phyloP scores from a whole-genome alignment of 2,113 vertebrate genomes.

The Eonycteris spelaea region DNA sequence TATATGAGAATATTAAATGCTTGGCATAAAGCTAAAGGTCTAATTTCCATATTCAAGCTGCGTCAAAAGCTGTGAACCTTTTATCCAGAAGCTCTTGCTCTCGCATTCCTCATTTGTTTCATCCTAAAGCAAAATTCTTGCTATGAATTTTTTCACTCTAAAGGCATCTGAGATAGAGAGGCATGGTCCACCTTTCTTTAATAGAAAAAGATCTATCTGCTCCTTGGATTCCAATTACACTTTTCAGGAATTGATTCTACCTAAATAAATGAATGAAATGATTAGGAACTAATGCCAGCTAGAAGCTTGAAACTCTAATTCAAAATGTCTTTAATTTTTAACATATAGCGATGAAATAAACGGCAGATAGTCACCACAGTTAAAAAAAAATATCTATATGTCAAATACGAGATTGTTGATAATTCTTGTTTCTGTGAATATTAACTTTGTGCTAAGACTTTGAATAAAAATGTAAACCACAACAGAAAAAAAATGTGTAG shows the following conservation, averaged over 20 bases:
- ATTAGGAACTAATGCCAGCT: not conserved
- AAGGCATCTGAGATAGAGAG: not conserved
- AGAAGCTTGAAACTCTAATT: conserved; percentile 37
- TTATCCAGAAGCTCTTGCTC: not conserved
- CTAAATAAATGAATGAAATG: conserved; percentile 58
- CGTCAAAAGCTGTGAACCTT: not conserved
- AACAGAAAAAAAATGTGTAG: not conserved
- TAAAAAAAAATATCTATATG: conserved; percentile 23
- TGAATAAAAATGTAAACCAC: not conserved
- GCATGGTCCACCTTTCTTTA: not conserved
- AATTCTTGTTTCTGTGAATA: not conserved
- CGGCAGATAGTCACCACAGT: not conserved
- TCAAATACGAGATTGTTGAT: conserved; percentile 21
- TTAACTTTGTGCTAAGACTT: conserved; percentile 7
- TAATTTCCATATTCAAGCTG: conserved; percentile 42
- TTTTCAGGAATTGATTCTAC: conserved; percentile 37
- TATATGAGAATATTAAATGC: not conserved
- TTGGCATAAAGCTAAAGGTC: conserved; percentile 33
- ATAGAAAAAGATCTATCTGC: conserved; percentile 7
- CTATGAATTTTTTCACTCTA: not conserved
- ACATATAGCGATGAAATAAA: conserved; percentile 42
- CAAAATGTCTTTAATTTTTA: conserved; percentile 54
- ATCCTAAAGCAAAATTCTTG: not conserved
- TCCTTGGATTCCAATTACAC: conserved; percentile 6
- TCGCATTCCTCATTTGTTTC: not conserved